phyloP scores from a whole-genome alignment of 2,797 vertebrate species.

The Malacoctenus gilli region DNA sequence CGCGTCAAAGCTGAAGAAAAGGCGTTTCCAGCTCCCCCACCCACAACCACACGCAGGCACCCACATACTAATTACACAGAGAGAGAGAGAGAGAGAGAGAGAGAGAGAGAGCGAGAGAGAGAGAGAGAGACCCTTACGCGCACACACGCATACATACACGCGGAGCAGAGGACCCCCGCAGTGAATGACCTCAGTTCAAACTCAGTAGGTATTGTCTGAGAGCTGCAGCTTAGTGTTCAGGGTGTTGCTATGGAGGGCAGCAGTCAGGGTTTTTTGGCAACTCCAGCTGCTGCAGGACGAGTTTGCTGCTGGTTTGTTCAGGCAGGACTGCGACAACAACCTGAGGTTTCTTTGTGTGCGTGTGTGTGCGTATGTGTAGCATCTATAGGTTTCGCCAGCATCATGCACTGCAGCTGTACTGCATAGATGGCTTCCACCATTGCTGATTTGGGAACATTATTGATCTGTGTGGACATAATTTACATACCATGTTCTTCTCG shows the following conservation, averaged over 20 bases:
- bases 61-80: constrained; percentile 50
- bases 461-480: neutral
- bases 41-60: constrained; percentile 42
- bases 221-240: constrained; percentile 55
- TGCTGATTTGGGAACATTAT: constrained; percentile 3
- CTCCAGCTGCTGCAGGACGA: constrained; percentile 70
- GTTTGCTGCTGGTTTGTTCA: constrained; percentile 64
- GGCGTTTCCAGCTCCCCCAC: constrained; percentile 61
- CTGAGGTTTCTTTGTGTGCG: constrained; percentile 35
- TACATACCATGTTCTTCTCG: neutral
- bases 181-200: constrained; percentile 69
- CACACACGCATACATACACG: constrained; percentile 19
- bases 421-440: constrained; percentile 1
- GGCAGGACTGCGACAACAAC: constrained; percentile 73
- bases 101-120: constrained; percentile 38
- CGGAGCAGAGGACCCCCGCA: constrained; percentile 56
- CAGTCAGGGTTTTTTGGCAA: constrained; percentile 62
- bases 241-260: constrained; percentile 74
- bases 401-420: constrained; percentile 25
- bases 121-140: constrained; percentile 32
- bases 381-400: constrained; percentile 22
- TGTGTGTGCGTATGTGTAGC: constrained; percentile 21
- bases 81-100: constrained; percentile 15
- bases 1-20: constrained; percentile 53
- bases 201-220: constrained; percentile 63